These are phyloP conservation scores for Apoda limacodes DNA, from an alignment of 2,888 invertebrate genomes.

Conservation along the genomic window DNA sequence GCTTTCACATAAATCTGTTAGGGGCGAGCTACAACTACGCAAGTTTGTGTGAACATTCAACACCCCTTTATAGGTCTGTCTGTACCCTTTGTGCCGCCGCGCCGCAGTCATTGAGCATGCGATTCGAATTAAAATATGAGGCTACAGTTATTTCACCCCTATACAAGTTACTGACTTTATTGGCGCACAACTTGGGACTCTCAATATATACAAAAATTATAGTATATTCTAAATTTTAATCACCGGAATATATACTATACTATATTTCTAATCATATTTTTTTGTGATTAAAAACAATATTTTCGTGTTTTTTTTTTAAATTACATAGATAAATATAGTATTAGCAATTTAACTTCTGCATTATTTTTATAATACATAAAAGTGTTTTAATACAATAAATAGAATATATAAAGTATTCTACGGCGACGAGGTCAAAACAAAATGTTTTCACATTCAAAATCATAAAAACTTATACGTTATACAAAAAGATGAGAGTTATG, in stretches of 20 bases:
- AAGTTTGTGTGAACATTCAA: slow-evolving; percentile 52
- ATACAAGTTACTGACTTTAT: no score
- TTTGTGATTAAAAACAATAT: slow-evolving; percentile 26
- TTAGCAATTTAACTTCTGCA: no score
- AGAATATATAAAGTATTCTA: background rate
- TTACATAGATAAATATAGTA: no score
- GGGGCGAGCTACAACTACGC: background rate
- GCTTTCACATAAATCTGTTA: no score
- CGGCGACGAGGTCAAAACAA: background rate
- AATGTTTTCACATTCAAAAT: background rate
- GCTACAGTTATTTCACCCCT: no score
- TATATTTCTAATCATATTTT: no score
- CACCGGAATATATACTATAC: no score
- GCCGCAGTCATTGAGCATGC: slow-evolving; percentile 51
- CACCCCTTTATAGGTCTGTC: slow-evolving; percentile 63
- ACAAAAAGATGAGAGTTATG: no score
- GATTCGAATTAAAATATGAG: slow-evolving; percentile 54
- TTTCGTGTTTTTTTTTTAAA: no score
- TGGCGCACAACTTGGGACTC: slow-evolving; percentile 12
- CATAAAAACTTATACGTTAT: no score
- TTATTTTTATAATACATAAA: background rate
- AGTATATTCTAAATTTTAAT: no score
- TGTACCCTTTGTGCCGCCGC: slow-evolving; percentile 48
- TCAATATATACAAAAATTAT: no score
- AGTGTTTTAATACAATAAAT: background rate